Evolutionary conservation across 2,113 vertebrate species (phyloP).

Genomic region (Hippocampus comes): DNA sequence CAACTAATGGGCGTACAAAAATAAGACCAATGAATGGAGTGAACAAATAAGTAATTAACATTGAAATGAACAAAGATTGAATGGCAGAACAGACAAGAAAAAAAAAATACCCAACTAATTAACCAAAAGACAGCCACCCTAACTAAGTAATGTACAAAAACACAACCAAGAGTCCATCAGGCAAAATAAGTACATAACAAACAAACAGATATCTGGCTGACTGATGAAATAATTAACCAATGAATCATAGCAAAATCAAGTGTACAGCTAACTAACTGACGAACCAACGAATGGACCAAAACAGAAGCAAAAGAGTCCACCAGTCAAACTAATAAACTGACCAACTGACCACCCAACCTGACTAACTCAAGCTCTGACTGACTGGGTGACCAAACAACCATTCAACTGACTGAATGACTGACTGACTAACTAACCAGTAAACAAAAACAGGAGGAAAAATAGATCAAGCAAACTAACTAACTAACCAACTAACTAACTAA

Average conservation of each 20-base stretch:
- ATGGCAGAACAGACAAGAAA: not conserved
- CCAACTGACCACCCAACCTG: too few relatives aligned
- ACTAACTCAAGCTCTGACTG: too few relatives aligned
- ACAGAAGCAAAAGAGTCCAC: too few relatives aligned
- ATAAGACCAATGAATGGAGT: not conserved
- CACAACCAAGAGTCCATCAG: not conserved
- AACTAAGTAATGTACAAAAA: too few relatives aligned
- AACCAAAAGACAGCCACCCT: too few relatives aligned
- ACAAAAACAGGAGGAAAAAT: too few relatives aligned
- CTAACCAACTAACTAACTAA: too few relatives aligned
- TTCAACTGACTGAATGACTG: too few relatives aligned
- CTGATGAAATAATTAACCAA: not conserved
- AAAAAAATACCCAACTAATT: not conserved
- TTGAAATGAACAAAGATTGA: not conserved
- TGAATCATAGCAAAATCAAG: not conserved
- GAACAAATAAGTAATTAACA: not conserved
- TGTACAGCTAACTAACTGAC: not conserved
- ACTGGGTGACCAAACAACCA: too few relatives aligned
- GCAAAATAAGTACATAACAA: not conserved
- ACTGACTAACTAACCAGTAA: too few relatives aligned
- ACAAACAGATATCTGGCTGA: not conserved
- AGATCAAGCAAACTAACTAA: too few relatives aligned
- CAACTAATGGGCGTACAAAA: not conserved
- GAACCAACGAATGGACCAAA: not conserved
- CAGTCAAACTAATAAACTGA: too few relatives aligned